Evolutionary conservation across 1,140 invertebrate genomes (phyloP), one percentile per base, ranked within the genome.

Genomic region (Vanessa tameamea): DNA sequence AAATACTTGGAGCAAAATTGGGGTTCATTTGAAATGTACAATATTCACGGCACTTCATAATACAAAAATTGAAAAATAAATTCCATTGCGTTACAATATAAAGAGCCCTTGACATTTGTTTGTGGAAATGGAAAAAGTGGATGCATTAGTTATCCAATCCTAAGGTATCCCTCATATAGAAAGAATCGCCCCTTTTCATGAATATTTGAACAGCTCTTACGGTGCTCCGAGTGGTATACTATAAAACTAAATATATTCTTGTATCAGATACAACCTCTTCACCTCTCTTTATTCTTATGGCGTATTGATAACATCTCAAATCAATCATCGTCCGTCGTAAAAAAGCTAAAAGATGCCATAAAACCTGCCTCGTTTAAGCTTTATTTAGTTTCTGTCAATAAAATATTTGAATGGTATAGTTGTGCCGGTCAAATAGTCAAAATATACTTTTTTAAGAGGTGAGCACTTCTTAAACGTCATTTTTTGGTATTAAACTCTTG

Each of bases 171-270:
- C 73, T 79, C 47, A 70, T 74, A 79, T 67, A 73, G 71, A 72
- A 77, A 79, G 76, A 74, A 76, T 80, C 74, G 69, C 72, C 73
- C 81, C 82, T 76, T 78, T 74, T 85, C 84, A 88, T 87, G 87
- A 88, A 88, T 88, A 88, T 86, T 88, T 88, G 78, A 88, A 79
- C 78, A 77, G 73, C 81, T 74, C 76, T 81, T 82, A 78, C 81
- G 76, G 70, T 76, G 80, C 68, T 76, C 64, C 81, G 83, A 84
- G 78, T 78, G 77, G 75, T 79, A 75, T 31, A 69, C 66, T 69
- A 69, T 73, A 63, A 69, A 69, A 57, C 53, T 69, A 69, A 43
- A 50, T 47, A 63, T 50, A 63, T 50, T 63, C 47, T 63, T 59
- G 53, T 57, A 57, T 26, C 12, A n/a, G n/a, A 55, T 71, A 64